Percentiles rank a stretch among this genome's conserved stretches.
Evolutionary conservation across 2,888 invertebrate genomes (phyloP).

Genomic region (Nomada ruficornis): DNA sequence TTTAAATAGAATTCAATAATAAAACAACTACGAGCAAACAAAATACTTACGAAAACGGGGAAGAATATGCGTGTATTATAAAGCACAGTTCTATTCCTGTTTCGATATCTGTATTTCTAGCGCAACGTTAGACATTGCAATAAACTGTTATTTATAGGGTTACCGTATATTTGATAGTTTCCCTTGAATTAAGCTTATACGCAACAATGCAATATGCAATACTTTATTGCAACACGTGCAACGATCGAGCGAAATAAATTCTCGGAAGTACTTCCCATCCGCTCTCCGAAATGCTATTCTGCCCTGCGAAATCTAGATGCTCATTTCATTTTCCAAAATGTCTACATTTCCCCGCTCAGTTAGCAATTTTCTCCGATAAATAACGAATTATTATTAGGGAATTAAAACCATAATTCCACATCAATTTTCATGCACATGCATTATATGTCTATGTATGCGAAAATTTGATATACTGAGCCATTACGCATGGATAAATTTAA

Average conservation of each 20-base stretch:
- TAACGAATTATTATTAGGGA: neutral
- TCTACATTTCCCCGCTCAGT: neutral
- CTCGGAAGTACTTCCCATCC: constrained; percentile 3
- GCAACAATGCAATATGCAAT: constrained; percentile 52
- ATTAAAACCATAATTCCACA: neutral
- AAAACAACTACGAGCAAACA: neutral
- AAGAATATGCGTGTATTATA: neutral
- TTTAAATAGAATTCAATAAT: too few relatives aligned
- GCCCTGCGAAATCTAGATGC: constrained; percentile 21
- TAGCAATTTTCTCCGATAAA: neutral
- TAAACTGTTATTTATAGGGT: constrained; percentile 26
- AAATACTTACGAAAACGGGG: neutral
- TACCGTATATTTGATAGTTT: constrained; percentile 40
- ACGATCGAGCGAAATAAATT: constrained; percentile 46
- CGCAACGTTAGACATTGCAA: constrained; percentile 16
- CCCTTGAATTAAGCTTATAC: constrained; percentile 36
- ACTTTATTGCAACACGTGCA: constrained; percentile 51
- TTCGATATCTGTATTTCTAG: constrained; percentile 17
- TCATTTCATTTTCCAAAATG: constrained; percentile 10
- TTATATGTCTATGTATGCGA: too few relatives aligned
- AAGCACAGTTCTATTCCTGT: constrained; percentile 10
- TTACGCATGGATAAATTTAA: too few relatives aligned
- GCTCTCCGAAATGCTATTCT: constrained; percentile 23
- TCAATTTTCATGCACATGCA: too few relatives aligned
- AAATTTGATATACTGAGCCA: too few relatives aligned